Conservation (phyloP, 35 echinoderm and acorn worm genomes). For the Patiria miniata region DNA sequence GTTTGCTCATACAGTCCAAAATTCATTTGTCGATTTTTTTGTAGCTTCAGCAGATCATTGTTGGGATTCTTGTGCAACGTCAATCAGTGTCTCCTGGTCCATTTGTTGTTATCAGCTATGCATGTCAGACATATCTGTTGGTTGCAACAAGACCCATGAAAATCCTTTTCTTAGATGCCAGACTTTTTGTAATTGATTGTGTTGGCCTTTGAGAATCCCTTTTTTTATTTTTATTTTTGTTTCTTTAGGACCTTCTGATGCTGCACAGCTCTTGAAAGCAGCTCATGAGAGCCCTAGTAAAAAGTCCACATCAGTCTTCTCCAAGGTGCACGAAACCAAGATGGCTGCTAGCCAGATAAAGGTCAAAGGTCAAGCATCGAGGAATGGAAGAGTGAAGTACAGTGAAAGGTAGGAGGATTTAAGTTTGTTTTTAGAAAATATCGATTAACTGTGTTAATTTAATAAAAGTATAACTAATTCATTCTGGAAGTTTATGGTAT, state of each 20-base stretch:
- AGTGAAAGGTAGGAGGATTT: slow-evolving; percentile 15
- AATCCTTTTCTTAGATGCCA: no score
- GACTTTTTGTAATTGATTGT: no score
- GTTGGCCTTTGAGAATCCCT: not conserved
- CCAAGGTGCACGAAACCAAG: slow-evolving; percentile 39
- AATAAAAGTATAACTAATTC: not conserved
- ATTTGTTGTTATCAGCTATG: no score
- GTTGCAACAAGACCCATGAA: no score
- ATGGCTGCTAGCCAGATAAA: slow-evolving; percentile 24
- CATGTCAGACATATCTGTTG: no score
- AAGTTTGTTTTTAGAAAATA: no score
- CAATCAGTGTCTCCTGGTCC: no score
- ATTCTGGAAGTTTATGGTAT: not conserved
- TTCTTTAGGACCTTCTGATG: slow-evolving; percentile 30
- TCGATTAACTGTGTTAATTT: not conserved
- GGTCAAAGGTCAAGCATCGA: not conserved
- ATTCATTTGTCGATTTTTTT: no score
- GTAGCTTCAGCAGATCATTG: no score
- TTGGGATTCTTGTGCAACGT: no score
- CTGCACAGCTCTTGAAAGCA: slow-evolving; percentile 34
- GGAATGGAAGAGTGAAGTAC: not conserved
- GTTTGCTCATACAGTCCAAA: no score
- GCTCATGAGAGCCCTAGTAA: slow-evolving; percentile 47
- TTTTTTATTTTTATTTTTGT: not conserved
- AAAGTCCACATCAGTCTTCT: slow-evolving; percentile 48